Evolutionary conservation across 2,113 vertebrate genomes (phyloP).

Genomic region (Trichechus manatus): DNA sequence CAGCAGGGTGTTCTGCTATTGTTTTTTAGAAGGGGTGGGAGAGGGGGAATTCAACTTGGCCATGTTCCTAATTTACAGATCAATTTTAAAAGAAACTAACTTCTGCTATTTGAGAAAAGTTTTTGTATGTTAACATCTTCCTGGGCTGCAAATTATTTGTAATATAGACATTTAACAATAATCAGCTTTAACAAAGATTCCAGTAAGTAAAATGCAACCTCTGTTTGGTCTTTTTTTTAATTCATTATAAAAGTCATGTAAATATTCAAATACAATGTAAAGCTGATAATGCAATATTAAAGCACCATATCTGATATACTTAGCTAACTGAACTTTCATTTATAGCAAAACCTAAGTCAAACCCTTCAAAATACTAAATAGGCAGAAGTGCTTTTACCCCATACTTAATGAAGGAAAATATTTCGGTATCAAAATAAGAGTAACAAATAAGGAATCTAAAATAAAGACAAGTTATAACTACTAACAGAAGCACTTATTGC

Average conservation of each 20-base stretch:
- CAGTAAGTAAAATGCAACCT: conserved; percentile 30
- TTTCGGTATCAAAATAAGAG: not conserved
- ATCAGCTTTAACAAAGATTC: conserved; percentile 9
- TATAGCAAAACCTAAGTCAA: conserved; percentile 37
- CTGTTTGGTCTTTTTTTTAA: not conserved
- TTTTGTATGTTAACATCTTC: not conserved
- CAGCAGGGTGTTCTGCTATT: not conserved
- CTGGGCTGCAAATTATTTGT: not conserved
- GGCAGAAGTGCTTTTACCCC: not conserved
- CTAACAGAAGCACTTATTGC: not conserved
- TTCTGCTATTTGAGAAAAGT: not conserved
- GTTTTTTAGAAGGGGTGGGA: not conserved
- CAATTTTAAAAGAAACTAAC: conserved; percentile 8
- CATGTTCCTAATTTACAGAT: conserved; percentile 30
- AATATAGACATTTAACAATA: conserved; percentile 44
- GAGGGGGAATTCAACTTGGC: not conserved
- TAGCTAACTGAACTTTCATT: conserved; percentile 48
- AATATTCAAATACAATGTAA: conserved; percentile 54
- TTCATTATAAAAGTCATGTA: not conserved
- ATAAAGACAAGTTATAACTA: not conserved
- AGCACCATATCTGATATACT: conserved; percentile 2
- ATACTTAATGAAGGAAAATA: conserved; percentile 10
- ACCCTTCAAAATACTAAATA: conserved; percentile 18
- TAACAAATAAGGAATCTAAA: conserved; percentile 16
- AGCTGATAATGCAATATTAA: conserved; percentile 26